Conservation (phyloP, 2,113 vertebrate species). For the Pongo abelii region DNA sequence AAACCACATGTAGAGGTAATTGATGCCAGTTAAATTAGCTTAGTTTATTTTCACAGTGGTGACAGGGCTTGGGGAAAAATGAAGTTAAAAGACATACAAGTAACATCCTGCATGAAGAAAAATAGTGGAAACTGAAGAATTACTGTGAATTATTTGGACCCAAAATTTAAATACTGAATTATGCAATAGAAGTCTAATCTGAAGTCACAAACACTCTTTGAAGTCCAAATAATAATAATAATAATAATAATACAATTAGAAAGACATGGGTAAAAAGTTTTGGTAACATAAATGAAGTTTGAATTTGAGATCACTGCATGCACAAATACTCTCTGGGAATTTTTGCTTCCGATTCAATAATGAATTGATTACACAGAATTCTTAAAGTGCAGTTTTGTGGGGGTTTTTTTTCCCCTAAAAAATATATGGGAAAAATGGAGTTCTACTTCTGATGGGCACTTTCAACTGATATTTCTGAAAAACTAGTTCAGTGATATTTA, state of each 20-base stretch:
- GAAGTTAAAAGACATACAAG: background rate
- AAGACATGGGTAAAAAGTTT: background rate
- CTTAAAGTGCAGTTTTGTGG: background rate
- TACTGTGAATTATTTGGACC: background rate
- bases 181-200: background rate
- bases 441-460: background rate
- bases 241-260: background rate
- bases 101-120: background rate
- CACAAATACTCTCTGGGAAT: background rate
- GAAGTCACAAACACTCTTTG: background rate
- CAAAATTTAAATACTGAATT: background rate
- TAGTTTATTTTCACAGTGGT: slow-evolving; percentile 12
- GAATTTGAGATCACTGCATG: background rate
- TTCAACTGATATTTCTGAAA: slow-evolving; percentile 21
- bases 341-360: background rate
- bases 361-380: background rate
- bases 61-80: background rate
- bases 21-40: slow-evolving; percentile 44
- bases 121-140: background rate
- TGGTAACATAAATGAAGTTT: background rate
- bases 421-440: background rate
- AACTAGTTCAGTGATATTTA: background rate
- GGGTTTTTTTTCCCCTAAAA: background rate
- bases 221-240: background rate
- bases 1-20: slow-evolving; percentile 10